phyloP scores from a whole-genome alignment of 2,888 invertebrate genomes.

The Smittia aterrima region DNA sequence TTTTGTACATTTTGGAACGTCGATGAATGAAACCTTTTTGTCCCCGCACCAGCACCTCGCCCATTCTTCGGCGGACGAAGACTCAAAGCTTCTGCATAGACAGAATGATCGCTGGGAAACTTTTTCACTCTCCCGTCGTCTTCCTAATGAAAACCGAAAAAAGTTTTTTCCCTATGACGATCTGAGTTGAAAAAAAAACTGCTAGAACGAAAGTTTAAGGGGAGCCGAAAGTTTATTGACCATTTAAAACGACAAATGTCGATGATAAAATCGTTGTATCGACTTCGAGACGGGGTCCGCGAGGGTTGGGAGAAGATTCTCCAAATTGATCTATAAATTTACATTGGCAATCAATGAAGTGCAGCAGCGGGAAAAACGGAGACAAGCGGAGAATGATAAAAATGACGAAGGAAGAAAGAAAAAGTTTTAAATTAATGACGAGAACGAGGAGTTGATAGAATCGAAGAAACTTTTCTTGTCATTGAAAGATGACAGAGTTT shows the following conservation, averaged over 20 bases:
- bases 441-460: conserved; percentile 19
- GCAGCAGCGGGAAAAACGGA: neutral
- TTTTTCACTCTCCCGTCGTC: neutral
- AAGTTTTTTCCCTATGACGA: neutral
- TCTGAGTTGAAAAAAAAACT: no score
- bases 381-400: neutral
- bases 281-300: no score
- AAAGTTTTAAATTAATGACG: conserved; percentile 24
- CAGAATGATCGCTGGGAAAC: neutral
- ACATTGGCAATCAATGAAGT: conserved; percentile 18
- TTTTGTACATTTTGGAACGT: neutral
- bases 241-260: conserved; percentile 20
- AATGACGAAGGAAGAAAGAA: neutral
- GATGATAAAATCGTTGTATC: neutral
- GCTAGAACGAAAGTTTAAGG: neutral
- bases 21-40: neutral
- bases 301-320: no score
- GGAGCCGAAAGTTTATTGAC: conserved; percentile 27
- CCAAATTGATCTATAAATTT: conserved; percentile 34
- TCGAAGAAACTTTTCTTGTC: neutral
- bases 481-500: no score
- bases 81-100: neutral
- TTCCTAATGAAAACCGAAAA: conserved; percentile 7
- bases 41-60: neutral
- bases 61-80: no score